Base-by-base conservation (phyloP, 1,140 invertebrate species). In the Drosophila insularis region DNA sequence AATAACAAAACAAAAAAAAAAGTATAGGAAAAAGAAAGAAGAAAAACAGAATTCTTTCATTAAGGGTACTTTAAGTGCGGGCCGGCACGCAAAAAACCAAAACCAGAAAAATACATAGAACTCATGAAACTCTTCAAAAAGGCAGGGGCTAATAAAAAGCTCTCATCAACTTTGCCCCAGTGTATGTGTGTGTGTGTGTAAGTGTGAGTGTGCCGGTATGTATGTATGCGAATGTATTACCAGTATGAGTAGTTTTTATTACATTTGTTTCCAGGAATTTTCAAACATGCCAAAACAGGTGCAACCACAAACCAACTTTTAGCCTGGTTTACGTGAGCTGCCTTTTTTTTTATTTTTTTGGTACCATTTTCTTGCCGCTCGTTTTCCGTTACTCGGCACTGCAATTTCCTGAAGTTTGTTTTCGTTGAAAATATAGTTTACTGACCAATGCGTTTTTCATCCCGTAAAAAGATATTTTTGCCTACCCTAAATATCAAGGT, bases 191-290 rank as follows among this genome's bases (percentile, higher is more conserved):
- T 50, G 5, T 69, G 31, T n/a, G 27, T 27, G 14, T 66, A n/a
- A n/a, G 11, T 31, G 56, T 54, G 31, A 59, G 54, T 64, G 59
- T 37, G 11, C 35, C n/a, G 21, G 19, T 59, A 35, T 63, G 60
- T 32, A 21, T 53, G 58, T 54, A 61, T 50, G 64, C 62, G 72
- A 63, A 54, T 81, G 69, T 87, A 81, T 75, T 78, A 76, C 81
- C 43, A 19, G 43, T 50, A 50, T 21, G 75, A 87, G 79, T 86
- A 89, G 82, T 89, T 87, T 87, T 87, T 87, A 87, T 87, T 87
- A 87, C 82, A 87, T 89, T 87, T 89, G 82, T 87, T 87, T 87
- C 79, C 84, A 87, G 82, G 82, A 87, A 87, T 87, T 87, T 87
- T 87, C 82, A 82, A 78, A 89, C 82, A 87, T 86, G 79, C 71